Base-by-base conservation (phyloP, 2,888 invertebrate genomes). In the Nomada fabriciana region DNA sequence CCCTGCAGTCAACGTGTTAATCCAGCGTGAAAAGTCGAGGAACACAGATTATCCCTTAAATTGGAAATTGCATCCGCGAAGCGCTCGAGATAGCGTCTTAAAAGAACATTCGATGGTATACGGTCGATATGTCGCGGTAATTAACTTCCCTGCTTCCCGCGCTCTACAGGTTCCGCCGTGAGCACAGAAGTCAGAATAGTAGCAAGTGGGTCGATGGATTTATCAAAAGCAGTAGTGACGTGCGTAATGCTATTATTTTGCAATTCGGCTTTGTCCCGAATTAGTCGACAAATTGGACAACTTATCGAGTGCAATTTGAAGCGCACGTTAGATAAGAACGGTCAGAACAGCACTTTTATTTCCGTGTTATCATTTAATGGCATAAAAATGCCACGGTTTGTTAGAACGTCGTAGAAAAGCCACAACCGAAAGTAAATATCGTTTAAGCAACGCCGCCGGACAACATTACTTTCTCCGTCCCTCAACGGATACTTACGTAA, bases 381-480 rank as follows among this genome's bases (percentile, higher is more conserved):
- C 4, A 0, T 43, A 9, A 70, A 59, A 0, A 25, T 29, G 20
- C 20, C n/a, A 23, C 9, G 15, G 18, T 9, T 23, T 13, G 15
- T 23, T 63, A 36, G 36, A 71, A n/a, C n/a, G 4, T 36, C 15
- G 29, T 11, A 5, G 50, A 10, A 15, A 61, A 50, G 53, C 9
- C 50, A 61, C 67, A 52, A 4, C 29, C 67, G 80, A 61, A 72
- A 78, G 67, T 61, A 67, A 77, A 76, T 65, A 43, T 23, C 61
- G 67, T 50, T 77, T 65, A 47, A 69, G 42, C 43, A 57, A 63
- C 55, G 20, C 70, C 29, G 36, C 43, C 11, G 53, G 42, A 18
- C 20, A 50, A 53, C 59, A n/a, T 73, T 69, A 80, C 79, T 80
- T 80, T 81, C 73, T 73, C 79, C 69, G 78, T 23, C n/a, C n/a